phyloP scores from a whole-genome alignment of 2,888 invertebrate species.

The Xiphydria camelus region DNA sequence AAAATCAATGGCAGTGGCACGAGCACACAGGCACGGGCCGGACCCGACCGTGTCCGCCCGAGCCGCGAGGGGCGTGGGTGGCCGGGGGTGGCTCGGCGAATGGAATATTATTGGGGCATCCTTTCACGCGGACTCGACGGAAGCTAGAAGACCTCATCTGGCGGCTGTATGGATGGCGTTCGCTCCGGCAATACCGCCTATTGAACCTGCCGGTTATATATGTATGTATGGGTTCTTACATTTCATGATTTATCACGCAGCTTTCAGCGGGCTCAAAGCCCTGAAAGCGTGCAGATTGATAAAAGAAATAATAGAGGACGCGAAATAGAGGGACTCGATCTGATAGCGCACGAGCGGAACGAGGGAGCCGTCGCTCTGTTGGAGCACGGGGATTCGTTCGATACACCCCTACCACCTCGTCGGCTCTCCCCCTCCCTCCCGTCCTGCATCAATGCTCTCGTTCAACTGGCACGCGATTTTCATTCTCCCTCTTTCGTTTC shows the following conservation, averaged over 20 bases:
- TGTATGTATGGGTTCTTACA: conserved; percentile 51
- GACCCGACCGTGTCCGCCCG: conserved; percentile 24
- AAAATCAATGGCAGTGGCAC: conserved; percentile 51
- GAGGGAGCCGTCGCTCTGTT: conserved; percentile 10
- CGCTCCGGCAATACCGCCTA: conserved; percentile 53
- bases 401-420: conserved; percentile 23
- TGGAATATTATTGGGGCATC: conserved; percentile 59
- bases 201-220: conserved; percentile 50
- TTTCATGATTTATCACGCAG: conserved; percentile 58
- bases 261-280: conserved; percentile 56
- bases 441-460: conserved; percentile 8
- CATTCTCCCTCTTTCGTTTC: not conserved
- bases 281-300: conserved; percentile 57
- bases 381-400: conserved; percentile 36
- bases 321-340: conserved; percentile 54
- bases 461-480: no score
- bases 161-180: conserved; percentile 53
- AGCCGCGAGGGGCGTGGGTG: conserved; percentile 12
- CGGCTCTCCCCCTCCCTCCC: conserved; percentile 1
- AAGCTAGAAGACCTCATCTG: conserved; percentile 58
- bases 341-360: conserved; percentile 37
- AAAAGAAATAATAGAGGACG: conserved; percentile 57
- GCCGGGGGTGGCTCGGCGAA: conserved; percentile 49
- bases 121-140: conserved; percentile 58
- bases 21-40: conserved; percentile 41